Percentiles rank a stretch among this genome's conserved stretches.
These are phyloP conservation scores for Wasmannia auropunctata DNA, from an alignment of 1,140 invertebrate genomes.

Conservation along the genomic window DNA sequence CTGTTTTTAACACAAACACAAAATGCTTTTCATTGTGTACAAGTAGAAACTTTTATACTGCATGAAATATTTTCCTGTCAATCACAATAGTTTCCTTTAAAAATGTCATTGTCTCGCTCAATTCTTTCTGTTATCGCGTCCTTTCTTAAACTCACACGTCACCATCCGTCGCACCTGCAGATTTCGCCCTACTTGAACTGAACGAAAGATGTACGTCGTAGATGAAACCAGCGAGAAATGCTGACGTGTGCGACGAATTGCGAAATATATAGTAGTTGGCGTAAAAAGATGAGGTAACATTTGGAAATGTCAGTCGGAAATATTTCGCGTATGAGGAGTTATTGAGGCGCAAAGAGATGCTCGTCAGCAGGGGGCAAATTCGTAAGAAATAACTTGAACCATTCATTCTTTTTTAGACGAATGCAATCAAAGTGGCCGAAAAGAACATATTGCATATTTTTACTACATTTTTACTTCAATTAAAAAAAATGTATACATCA, in stretches of 20 bases:
- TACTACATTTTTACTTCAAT: background rate
- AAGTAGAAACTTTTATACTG: too few species aligned
- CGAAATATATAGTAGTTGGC: background rate
- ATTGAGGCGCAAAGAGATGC: conserved; percentile 15
- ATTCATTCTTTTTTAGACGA: background rate
- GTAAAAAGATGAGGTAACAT: background rate
- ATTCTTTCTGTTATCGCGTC: background rate
- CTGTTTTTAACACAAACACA: too few species aligned
- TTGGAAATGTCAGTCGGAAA: conserved; percentile 12
- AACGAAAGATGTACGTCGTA: background rate
- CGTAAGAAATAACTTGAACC: background rate
- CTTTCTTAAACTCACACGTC: background rate
- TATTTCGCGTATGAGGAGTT: conserved; percentile 12
- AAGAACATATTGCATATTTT: background rate
- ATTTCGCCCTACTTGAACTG: background rate
- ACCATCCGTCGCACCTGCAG: background rate
- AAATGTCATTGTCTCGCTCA: background rate
- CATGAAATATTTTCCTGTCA: background rate
- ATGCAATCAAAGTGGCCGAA: background rate
- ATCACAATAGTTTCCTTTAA: background rate
- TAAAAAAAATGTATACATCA: background rate
- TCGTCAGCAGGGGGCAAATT: background rate
- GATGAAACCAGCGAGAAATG: conserved; percentile 14
- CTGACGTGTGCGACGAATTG: conserved; percentile 14
- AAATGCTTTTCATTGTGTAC: too few species aligned